phyloP scores from a whole-genome alignment of 2,888 invertebrate genomes.

The Rhagium mordax region DNA sequence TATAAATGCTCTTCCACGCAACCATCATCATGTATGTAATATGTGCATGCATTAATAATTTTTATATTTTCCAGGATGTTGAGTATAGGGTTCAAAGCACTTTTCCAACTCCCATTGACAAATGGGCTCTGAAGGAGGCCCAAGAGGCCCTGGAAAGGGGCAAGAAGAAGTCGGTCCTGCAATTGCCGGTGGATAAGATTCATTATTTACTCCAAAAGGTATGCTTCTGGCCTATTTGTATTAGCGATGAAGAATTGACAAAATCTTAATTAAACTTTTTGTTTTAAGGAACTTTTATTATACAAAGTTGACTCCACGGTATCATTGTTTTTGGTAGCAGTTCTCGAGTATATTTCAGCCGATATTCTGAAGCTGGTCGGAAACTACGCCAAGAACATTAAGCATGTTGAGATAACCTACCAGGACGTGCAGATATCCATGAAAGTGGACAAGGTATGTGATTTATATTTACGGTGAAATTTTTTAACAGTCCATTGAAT shows the following conservation, averaged over 20 bases:
- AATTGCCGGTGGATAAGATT: conserved; percentile 88
- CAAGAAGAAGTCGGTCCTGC: conserved; percentile 83
- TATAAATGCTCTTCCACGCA: too few relatives aligned
- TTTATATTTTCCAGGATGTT: conserved; percentile 79
- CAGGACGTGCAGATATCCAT: conserved; percentile 98
- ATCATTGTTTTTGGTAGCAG: conserved; percentile 91
- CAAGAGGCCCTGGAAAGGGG: conserved; percentile 86
- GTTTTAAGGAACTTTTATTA: conserved; percentile 87
- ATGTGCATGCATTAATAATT: neutral
- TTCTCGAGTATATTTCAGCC: conserved; percentile 94
- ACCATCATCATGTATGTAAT: too few relatives aligned
- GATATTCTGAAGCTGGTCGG: conserved; percentile 97
- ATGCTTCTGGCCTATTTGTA: conserved; percentile 43
- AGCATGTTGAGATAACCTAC: conserved; percentile 91
- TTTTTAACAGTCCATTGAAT: neutral
- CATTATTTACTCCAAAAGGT: conserved; percentile 90
- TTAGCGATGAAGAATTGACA: too few relatives aligned
- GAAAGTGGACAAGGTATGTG: conserved; percentile 93
- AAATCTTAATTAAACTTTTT: too few relatives aligned
- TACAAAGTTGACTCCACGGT: conserved; percentile 92
- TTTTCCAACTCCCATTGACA: conserved; percentile 96
- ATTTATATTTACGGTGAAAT: neutral
- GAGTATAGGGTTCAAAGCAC: conserved; percentile 93
- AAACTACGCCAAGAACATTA: conserved; percentile 97
- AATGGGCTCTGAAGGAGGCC: conserved; percentile 94